phyloP scores from a whole-genome alignment of 1,140 invertebrate species.

The Bicyclus anynana region DNA sequence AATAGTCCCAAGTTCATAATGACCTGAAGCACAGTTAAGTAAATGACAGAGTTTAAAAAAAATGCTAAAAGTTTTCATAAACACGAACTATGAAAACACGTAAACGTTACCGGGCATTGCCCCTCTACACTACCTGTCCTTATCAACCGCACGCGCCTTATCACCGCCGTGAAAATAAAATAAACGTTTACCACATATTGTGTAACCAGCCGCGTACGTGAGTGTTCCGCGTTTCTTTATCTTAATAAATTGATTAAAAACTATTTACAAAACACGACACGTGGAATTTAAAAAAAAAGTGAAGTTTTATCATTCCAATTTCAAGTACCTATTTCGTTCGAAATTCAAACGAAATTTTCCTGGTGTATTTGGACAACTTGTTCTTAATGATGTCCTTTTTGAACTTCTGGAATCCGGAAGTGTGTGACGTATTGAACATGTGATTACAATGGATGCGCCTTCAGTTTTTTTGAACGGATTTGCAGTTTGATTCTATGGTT shows the following conservation, averaged over 20 bases:
- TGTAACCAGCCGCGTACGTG: slow-evolving; percentile 14
- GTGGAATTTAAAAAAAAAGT: slow-evolving; percentile 5
- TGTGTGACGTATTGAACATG: slow-evolving; percentile 10
- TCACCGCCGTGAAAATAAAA: slow-evolving; percentile 19
- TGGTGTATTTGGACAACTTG: too few relatives aligned
- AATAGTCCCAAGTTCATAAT: too few relatives aligned
- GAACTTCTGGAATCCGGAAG: too few relatives aligned
- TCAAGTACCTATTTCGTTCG: too few relatives aligned
- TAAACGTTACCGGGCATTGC: slow-evolving; percentile 14
- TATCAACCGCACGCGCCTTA: slow-evolving; percentile 26
- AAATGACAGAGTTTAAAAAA: too few relatives aligned
- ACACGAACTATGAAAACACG: slow-evolving; percentile 5
- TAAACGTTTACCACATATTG: slow-evolving; percentile 8
- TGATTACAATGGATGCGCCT: background rate
- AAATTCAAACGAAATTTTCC: too few relatives aligned
- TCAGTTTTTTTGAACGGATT: background rate
- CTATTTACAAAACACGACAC: background rate
- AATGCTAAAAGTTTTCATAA: too few relatives aligned
- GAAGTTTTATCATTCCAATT: too few relatives aligned
- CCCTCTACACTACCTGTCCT: slow-evolving; percentile 18
- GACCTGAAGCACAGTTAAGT: too few relatives aligned
- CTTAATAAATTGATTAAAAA: slow-evolving; percentile 1
- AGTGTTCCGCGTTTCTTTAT: slow-evolving; percentile 13
- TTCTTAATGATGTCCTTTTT: too few relatives aligned
- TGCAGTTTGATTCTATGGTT: slow-evolving; percentile 12